Evolutionary conservation across 2,888 invertebrate genomes (phyloP), one percentile per base, ranked within the genome.

Genomic region (Neoaliturus tenellus): DNA sequence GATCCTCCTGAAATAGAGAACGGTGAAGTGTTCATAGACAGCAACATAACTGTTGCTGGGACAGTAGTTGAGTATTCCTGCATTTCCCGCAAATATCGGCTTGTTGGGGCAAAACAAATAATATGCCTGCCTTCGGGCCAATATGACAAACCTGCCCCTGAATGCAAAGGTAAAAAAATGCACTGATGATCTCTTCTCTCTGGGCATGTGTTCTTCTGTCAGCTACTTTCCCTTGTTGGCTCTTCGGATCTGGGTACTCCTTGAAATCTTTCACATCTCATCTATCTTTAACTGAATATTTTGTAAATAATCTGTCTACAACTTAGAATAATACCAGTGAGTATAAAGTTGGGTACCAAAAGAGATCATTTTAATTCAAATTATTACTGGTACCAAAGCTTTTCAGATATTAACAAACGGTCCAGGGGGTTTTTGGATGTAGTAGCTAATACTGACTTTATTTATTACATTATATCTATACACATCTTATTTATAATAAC

Each of bases 1-100:
- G 92, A 93, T 5, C 94, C 96, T 3, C 92, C 93, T 0, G 92
- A 92, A 84, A 93, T 95, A 44, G 88, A 92, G n/a, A 94, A 96
- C 88, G 95, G 95, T 0, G 91, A 91, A 14, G 91, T 93, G 85
- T 89, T 90, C 10, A 87, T 92, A 10, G 91, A 92, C 1, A 92
- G 91, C 86, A 95, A 95, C 88, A 92, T 93, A 73, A 94, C 94
- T 0, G 90, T 92, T 1, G 86, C 91, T 87, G 96, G 97, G 55
- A 93, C 96, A 0, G 92, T 93, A 55, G 95, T 96, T 0, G 95
- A 95, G 88, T 97, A 97, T 89, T 92, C 92, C 6, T 98, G 98
- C 89, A 92, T 93, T 0, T 88, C 89, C 78, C 91, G 93, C 20
- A 95, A 96, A 0, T 95, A 92, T 90, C 92, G 91, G 85, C 90